Evolutionary conservation across 37 sponge, comb jelly and placozoan genomes (phyloP), one percentile per base, ranked within the genome.

Genomic region (Spongia lamella): DNA sequence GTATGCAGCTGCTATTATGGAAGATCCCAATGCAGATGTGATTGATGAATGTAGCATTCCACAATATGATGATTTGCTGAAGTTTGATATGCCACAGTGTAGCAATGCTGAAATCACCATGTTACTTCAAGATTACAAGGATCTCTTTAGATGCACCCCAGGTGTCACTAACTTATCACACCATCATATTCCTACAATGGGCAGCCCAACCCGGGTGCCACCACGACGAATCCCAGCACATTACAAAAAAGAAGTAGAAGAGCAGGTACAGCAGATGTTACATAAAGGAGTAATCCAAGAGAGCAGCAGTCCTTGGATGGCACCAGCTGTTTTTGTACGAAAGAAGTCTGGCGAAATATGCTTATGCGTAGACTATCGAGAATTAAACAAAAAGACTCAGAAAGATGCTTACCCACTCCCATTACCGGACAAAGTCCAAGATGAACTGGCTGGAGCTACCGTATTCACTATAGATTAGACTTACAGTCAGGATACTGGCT

Each of bases 21-120:
- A 66, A 0, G 59, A 36, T 3, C 21, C 21, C 11, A 22, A 21
- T 5, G 31, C 36, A 30, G 69, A 83, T 38, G 33, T 39, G 21
- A 61, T 68, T 0, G 80, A 75, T 20, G 78, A 87, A 24, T 81
- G 88, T 76, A 53, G 47, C 1, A 64, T 87, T 11, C 82, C 78
- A 0, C 1, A 11, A 4, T 75, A 38, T 33, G 32, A 26, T 22
- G 53, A 56, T 37, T 21, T 16, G 16, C 30, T 49, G 2, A 20
- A 27, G 11, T 51, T 35, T 63, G 79, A 82, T 14, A n/a, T 77
- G 0, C 83, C 78, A 24, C 53, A 63, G 5, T 77, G 47, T 58
- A 22, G 54, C 5, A 70, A 59, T 4, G 0, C 21, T 0, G 15
- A 40, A 9, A 33, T 88, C 7, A 1, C 17, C 3, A 21, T 29